These are phyloP conservation scores for Loris lydekkerianus DNA, from an alignment of 2,797 vertebrate genomes.

Conservation along the genomic window DNA sequence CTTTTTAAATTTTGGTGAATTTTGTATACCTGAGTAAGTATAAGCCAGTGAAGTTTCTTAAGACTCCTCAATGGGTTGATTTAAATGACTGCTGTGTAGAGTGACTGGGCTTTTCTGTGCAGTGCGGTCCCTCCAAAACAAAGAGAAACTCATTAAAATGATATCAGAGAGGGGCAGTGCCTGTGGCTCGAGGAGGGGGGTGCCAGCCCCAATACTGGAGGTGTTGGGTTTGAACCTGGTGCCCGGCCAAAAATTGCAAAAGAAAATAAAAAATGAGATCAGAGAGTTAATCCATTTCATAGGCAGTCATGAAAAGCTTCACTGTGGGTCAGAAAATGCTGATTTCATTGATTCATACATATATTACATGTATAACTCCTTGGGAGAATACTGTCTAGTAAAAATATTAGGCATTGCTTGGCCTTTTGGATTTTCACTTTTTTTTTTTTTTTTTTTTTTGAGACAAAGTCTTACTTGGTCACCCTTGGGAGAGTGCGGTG, in stretches of 20 bases:
- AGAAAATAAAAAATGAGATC: background rate
- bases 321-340: conserved; percentile 71
- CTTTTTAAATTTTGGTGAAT: conserved; percentile 64
- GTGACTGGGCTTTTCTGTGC: conserved; percentile 60
- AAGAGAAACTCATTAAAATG: conserved; percentile 78
- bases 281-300: conserved; percentile 76
- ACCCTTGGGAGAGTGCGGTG: no score
- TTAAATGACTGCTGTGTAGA: conserved; percentile 36
- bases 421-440: background rate
- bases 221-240: no score
- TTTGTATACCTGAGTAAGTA: conserved; percentile 52
- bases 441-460: no score
- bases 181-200: no score
- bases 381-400: conserved; percentile 47
- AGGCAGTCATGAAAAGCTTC: conserved; percentile 72
- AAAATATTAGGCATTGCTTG: background rate
- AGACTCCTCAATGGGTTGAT: conserved; percentile 62
- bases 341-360: conserved; percentile 63
- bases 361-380: conserved; percentile 30
- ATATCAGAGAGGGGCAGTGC: background rate
- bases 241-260: no score
- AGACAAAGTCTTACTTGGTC: no score
- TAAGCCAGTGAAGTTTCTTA: conserved; percentile 41
- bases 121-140: conserved; percentile 63
- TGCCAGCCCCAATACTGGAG: no score